phyloP scores from a whole-genome alignment of 2,797 vertebrate genomes.

The Myripristis jacobus region DNA sequence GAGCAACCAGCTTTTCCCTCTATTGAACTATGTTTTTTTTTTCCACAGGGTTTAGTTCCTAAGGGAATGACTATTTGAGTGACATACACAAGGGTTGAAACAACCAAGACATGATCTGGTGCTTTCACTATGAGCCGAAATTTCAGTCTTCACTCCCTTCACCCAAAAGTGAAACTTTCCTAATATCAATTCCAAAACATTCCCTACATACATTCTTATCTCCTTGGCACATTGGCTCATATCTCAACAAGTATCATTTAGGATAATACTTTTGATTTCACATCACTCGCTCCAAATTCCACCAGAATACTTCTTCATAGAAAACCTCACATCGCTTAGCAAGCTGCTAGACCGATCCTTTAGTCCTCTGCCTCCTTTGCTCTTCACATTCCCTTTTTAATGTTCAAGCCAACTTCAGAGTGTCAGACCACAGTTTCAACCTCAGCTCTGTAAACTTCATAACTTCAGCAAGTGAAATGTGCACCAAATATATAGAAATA shows the following conservation, averaged over 20 bases:
- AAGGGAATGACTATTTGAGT: constrained; percentile 48
- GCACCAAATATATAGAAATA: constrained; percentile 79
- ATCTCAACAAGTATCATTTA: constrained; percentile 11
- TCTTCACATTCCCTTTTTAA: constrained; percentile 49
- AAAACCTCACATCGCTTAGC: constrained; percentile 14
- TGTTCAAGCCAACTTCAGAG: constrained; percentile 40
- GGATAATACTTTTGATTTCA: background rate
- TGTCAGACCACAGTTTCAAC: constrained; percentile 61
- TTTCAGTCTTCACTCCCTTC: constrained; percentile 76
- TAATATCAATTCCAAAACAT: constrained; percentile 43
- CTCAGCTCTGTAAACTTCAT: constrained; percentile 80
- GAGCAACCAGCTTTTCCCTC: constrained; percentile 49
- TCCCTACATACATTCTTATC: constrained; percentile 42
- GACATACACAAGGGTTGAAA: constrained; percentile 67
- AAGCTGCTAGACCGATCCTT: constrained; percentile 14
- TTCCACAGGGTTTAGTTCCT: constrained; percentile 40
- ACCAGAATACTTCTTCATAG: constrained; percentile 24
- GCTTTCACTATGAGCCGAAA: constrained; percentile 77
- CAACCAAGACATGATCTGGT: constrained; percentile 70
- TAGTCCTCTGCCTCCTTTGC: constrained; percentile 9
- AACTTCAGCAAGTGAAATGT: constrained; percentile 82
- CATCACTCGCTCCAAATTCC: constrained; percentile 17
- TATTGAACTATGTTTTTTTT: constrained; percentile 40
- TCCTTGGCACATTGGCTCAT: constrained; percentile 16
- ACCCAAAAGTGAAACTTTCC: constrained; percentile 58